Percentiles rank a stretch among this genome's conserved stretches.
Conservation (phyloP, 2,797 vertebrate species). For the Cynopterus sphinx region DNA sequence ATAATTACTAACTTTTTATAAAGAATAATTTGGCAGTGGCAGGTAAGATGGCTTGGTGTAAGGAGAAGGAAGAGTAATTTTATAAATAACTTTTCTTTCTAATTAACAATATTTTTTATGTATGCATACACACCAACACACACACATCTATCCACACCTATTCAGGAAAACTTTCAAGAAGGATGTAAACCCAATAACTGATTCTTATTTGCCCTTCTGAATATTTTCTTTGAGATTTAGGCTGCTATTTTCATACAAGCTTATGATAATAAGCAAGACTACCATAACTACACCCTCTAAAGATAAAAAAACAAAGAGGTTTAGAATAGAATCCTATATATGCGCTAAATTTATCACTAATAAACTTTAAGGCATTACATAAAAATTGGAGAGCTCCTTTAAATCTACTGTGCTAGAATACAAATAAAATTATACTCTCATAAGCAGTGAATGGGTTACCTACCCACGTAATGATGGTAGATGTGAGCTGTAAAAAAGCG, state of each 20-base stretch:
- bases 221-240: not conserved
- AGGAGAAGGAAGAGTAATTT: not conserved
- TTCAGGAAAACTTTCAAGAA: not conserved
- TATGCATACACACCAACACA: not conserved
- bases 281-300: not conserved
- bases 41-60: not conserved
- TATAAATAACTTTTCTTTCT: slow-evolving; percentile 3
- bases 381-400: not conserved
- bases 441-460: not conserved
- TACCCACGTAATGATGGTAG: slow-evolving; percentile 96
- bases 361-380: not conserved
- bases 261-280: not conserved
- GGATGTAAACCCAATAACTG: not conserved
- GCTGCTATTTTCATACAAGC: not conserved
- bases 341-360: not conserved
- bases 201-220: not conserved
- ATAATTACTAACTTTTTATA: not conserved
- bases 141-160: not conserved
- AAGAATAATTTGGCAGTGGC: not conserved
- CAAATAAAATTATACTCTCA: not conserved
- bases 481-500: slow-evolving; percentile 94
- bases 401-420: not conserved
- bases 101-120: slow-evolving; percentile 17
- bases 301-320: not conserved
- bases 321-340: not conserved